Evolutionary conservation across 2,113 vertebrate species (phyloP).

Genomic region (Anas platyrhynchos): DNA sequence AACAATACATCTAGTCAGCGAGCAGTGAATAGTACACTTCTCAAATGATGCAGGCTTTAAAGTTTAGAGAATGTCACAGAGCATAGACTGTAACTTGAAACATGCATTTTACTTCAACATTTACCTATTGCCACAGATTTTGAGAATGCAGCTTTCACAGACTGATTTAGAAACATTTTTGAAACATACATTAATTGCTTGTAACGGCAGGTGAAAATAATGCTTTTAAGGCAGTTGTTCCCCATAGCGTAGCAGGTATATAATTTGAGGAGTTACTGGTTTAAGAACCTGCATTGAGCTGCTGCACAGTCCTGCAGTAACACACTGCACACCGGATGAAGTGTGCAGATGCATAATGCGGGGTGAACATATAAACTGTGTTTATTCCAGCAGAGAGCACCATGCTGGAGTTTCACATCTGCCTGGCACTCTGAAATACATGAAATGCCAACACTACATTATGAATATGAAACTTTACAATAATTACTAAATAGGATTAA

Average conservation of each 20-base stretch:
- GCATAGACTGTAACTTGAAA: background rate
- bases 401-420: background rate
- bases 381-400: background rate
- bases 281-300: background rate
- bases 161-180: background rate
- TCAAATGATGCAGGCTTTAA: background rate
- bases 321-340: background rate
- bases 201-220: background rate
- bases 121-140: background rate
- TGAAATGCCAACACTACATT: fast-evolving
- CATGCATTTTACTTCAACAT: background rate
- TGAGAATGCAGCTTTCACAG: background rate
- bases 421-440: background rate
- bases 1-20: slow-evolving; percentile 18
- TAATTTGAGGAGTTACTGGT: background rate
- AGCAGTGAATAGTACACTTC: background rate
- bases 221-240: background rate
- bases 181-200: background rate
- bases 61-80: background rate
- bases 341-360: background rate
- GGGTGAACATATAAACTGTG: fast-evolving
- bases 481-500: background rate
- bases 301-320: background rate
- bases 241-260: background rate
- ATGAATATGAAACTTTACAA: background rate